phyloP scores from a whole-genome alignment of 2,888 invertebrate species.

The Chouioia cunea region DNA sequence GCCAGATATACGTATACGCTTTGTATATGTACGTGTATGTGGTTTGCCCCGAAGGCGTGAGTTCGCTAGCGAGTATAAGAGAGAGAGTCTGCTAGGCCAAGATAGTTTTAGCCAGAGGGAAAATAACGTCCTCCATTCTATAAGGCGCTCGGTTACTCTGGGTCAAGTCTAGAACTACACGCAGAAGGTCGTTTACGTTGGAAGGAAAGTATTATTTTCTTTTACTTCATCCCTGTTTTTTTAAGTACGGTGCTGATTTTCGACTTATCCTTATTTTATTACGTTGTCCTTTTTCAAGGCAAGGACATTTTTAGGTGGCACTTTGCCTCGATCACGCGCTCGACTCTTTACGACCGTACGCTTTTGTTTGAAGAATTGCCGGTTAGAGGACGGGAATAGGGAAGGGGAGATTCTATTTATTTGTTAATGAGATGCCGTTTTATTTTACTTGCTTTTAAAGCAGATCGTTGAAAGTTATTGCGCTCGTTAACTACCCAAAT shows the following conservation, averaged over 20 bases:
- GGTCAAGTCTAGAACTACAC: slow-evolving; percentile 41
- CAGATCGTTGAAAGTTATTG: too few species aligned
- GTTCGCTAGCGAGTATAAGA: slow-evolving; percentile 12
- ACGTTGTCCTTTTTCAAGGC: background rate
- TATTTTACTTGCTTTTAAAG: too few species aligned
- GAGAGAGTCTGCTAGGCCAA: slow-evolving; percentile 28
- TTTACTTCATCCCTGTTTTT: too few species aligned
- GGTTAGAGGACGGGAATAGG: too few species aligned
- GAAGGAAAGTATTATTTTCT: background rate
- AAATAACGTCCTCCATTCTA: slow-evolving; percentile 53
- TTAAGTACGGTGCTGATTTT: background rate
- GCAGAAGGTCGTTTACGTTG: slow-evolving; percentile 42
- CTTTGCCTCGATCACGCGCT: too few species aligned
- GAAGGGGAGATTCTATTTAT: too few species aligned
- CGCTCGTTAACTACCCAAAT: too few species aligned
- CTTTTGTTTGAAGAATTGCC: too few species aligned
- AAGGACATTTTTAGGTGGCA: too few species aligned
- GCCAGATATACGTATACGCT: slow-evolving; percentile 31
- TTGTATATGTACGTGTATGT: background rate
- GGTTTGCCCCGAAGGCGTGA: slow-evolving; percentile 11
- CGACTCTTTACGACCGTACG: too few species aligned
- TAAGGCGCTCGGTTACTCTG: slow-evolving; percentile 39
- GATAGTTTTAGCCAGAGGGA: slow-evolving; percentile 44
- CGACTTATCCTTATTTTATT: background rate
- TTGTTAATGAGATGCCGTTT: too few species aligned